A percentile compares a stretch with the other conserved stretches of the same genome.
These are phyloP conservation scores for Drosophila baimaii DNA, from an alignment of 1,140 invertebrate genomes.

Conservation along the genomic window DNA sequence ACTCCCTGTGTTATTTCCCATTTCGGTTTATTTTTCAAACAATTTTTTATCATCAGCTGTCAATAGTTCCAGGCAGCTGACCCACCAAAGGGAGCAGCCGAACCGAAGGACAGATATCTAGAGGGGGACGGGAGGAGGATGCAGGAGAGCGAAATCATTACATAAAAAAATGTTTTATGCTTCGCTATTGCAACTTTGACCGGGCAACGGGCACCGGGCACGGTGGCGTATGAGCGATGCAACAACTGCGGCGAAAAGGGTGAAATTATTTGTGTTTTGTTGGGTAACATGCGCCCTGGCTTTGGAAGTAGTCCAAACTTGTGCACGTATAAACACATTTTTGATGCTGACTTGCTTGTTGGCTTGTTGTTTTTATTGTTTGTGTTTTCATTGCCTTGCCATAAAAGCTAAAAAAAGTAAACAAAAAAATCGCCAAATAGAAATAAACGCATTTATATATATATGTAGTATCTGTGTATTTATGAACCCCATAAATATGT, in stretches of 20 bases:
- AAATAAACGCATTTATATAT: conserved; percentile 79
- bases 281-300: conserved; percentile 32
- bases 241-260: conserved; percentile 22
- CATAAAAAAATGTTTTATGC: conserved; percentile 81
- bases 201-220: too few relatives aligned
- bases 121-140: conserved; percentile 9
- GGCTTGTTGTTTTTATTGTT: conserved; percentile 40
- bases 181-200: conserved; percentile 78
- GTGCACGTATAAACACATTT: conserved; percentile 62
- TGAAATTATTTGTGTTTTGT: conserved; percentile 30
- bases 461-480: conserved; percentile 79
- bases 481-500: conserved; percentile 82
- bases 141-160: conserved; percentile 61
- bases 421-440: conserved; percentile 75
- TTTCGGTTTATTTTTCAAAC: conserved; percentile 66
- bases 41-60: conserved; percentile 82
- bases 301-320: conserved; percentile 77
- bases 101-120: conserved; percentile 50
- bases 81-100: conserved; percentile 48
- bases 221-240: conserved; percentile 59
- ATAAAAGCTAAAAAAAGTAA: conserved; percentile 77
- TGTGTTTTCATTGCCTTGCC: conserved; percentile 51
- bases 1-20: conserved; percentile 18
- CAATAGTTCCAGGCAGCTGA: conserved; percentile 75
- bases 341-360: conserved; percentile 43